Evolutionary conservation across 2,113 vertebrate species (phyloP), one percentile per base, ranked within the genome.

Genomic region (Morone saxatilis): DNA sequence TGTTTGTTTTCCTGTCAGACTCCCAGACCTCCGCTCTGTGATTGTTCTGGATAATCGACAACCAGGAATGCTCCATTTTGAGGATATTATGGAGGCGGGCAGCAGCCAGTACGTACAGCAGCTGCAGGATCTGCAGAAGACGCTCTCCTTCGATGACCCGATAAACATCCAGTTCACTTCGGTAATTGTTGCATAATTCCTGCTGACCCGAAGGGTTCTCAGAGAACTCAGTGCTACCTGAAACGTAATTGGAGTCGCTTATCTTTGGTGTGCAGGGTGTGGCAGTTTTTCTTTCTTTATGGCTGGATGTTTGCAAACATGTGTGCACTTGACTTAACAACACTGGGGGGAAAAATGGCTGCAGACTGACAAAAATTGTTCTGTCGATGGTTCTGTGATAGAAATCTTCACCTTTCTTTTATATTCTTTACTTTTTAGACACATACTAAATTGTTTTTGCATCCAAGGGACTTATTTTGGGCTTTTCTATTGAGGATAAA

Each of bases 81-180:
- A 95, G 0, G 97, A 99, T 0, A 95, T 99, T 85, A 92, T 97
- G 93, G 94, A 97, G 76, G 96, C 96, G 0, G 97, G 94, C 14
- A 91, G 91, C 84, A 95, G 94, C 76, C 91, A 93, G 59, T 88
- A 95, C 4, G 0, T 90, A 57, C 93, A 95, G 81, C 91, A 93
- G 85, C 93, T 99, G 25, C 93, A 94, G 70, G 92, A 94, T 0
- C 20, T 96, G 50, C 96, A 97, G 94, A 94, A 79, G 87, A 96
- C 90, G 12, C 81, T 99, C 25, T 94, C 66, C 48, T 96, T 90
- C 68, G 90, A 95, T 0, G 98, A 99, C n/a, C 97, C 98, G 13
- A 92, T 99, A 89, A 99, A 98, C 87, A 97, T 99, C 93, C 96
- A 95, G 94, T 99, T 99, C 83, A 99, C 98, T 65, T 99, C 98